phyloP scores from a whole-genome alignment of 2,888 invertebrate genomes.

The Drosophila stalkeri region DNA sequence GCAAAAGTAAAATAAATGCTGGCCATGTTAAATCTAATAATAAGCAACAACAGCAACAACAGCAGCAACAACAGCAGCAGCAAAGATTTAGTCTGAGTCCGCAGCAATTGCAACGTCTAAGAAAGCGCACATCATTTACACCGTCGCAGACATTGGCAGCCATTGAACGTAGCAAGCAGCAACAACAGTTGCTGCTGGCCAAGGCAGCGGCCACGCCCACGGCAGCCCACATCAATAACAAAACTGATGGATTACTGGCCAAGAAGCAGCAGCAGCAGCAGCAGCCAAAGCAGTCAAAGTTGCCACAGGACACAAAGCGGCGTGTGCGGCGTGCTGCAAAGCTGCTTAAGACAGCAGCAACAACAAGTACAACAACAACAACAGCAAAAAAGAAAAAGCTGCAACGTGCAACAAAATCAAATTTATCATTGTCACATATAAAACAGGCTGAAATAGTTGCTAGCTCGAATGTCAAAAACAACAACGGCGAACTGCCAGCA shows the following conservation, averaged over 20 bases:
- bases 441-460: conserved; percentile 54
- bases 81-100: conserved; percentile 65
- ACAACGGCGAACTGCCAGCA: conserved; percentile 68
- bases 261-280: conserved; percentile 31
- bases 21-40: conserved; percentile 74
- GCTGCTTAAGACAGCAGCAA: conserved; percentile 50
- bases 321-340: conserved; percentile 73
- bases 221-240: conserved; percentile 77
- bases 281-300: conserved; percentile 53
- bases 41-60: conserved; percentile 45
- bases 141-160: conserved; percentile 83
- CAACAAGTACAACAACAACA: conserved; percentile 58
- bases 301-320: conserved; percentile 59
- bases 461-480: conserved; percentile 53
- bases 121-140: conserved; percentile 84
- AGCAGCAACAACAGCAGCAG: conserved; percentile 56
- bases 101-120: conserved; percentile 80
- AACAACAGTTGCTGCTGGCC: conserved; percentile 38
- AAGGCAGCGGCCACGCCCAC: conserved; percentile 39
- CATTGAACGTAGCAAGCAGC: conserved; percentile 71
- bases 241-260: conserved; percentile 80
- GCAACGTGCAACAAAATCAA: conserved; percentile 75
- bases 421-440: conserved; percentile 84
- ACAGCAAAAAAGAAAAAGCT: conserved; percentile 47
- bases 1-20: conserved; percentile 58